Base-by-base conservation (phyloP, 2,797 vertebrate species). In the Peromyscus aztecus region DNA sequence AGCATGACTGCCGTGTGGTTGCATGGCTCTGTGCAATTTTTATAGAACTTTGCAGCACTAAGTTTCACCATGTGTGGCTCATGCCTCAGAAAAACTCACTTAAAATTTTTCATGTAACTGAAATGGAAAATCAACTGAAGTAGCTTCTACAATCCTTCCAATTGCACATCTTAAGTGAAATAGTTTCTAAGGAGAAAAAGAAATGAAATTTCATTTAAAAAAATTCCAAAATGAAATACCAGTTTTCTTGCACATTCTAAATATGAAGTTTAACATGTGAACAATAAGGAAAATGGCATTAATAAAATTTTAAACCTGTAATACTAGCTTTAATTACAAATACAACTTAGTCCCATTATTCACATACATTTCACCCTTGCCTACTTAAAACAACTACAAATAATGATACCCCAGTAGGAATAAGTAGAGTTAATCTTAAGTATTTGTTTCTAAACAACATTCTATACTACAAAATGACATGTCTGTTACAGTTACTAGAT, bases 391-490 rank as follows among this genome's bases (percentile, higher is more conserved):
- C 69, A 88, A 11, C 11, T 59, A 91, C 37, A 77, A 91, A 85
- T 65, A 69, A 89, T 16, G 40, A 49, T 7, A 77, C 11, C 19
- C 14, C 4, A 63, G 27, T n/a, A 71, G 34, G 3, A 91, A 91
- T 65, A 43, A 91, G 2, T 9, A 65, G 37, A 83, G 10, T 78
- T 94, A 59, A 82, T 83, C 49, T 85, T 73, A 94, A 24, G 5
- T 81, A 81, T 16, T 93, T 93, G 49, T 83, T 96, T 78, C 34
- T 83, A 75, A 69, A 76, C 16, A 82, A 27, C 8, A 40, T 94
- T 96, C 34, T 40, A 86, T 37, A 89, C 4, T 57, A 2, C 27
- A 46, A 71, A 34, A 76, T 49, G 81, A 14, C 6, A n/a, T 17
- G 7, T 27, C 23, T 57, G 83, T 82, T 82, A 73, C 1, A 77